Conservation (phyloP, 1,140 invertebrate species). For the Dufourea novaeangliae region DNA sequence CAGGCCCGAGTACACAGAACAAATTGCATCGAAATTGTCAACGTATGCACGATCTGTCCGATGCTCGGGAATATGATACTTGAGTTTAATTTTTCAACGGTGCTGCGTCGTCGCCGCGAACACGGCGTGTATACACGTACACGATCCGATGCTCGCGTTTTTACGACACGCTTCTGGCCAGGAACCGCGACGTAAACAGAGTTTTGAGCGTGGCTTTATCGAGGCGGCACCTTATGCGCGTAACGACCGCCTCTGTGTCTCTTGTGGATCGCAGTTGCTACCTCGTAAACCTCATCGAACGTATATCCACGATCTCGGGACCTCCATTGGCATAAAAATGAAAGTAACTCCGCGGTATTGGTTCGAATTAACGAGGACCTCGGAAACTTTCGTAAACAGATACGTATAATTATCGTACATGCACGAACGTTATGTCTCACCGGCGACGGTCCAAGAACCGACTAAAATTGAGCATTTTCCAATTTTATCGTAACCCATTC, state of each 20-base stretch:
- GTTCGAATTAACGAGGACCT: background rate
- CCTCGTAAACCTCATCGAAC: constrained; percentile 17
- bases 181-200: background rate
- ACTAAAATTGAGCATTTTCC: background rate
- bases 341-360: background rate
- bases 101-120: background rate
- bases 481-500: background rate
- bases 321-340: background rate
- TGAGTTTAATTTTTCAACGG: constrained; percentile 34
- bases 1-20: constrained; percentile 13
- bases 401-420: background rate
- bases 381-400: background rate
- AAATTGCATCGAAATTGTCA: constrained; percentile 14
- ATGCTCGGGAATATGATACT: constrained; percentile 19
- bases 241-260: constrained; percentile 29
- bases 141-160: background rate
- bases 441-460: background rate
- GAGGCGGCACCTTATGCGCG: constrained; percentile 10
- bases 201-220: constrained; percentile 26
- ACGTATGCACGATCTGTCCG: background rate
- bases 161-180: background rate
- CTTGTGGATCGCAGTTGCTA: background rate
- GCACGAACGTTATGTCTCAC: no score
- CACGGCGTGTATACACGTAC: no score
- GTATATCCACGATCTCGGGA: background rate